Percentiles rank a stretch among this genome's conserved stretches.
phyloP scores from a whole-genome alignment of 2,888 invertebrate species.

The Tillus elongatus region DNA sequence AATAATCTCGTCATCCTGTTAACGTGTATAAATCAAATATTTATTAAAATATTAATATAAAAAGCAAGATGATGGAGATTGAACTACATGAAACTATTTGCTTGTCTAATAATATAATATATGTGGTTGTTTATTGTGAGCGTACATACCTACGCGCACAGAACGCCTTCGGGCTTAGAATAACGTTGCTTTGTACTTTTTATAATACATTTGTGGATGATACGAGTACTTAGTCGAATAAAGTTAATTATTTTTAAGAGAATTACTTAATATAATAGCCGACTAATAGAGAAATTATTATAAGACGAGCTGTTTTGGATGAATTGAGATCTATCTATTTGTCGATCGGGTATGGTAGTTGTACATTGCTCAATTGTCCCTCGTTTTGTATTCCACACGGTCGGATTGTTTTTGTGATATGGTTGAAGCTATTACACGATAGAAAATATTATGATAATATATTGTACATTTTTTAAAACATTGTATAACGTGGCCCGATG shows the following conservation, averaged over 20 bases:
- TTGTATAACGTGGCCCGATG: too few relatives aligned
- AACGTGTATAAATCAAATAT: too few relatives aligned
- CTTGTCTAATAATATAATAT: too few relatives aligned
- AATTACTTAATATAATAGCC: conserved; percentile 12
- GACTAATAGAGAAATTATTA: conserved; percentile 27
- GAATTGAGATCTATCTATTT: conserved; percentile 33
- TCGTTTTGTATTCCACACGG: conserved; percentile 25
- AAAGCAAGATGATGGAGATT: too few relatives aligned
- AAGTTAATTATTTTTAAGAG: conserved; percentile 41
- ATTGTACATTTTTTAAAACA: conserved; percentile 3
- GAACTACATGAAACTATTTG: too few relatives aligned
- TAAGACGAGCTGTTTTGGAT: conserved; percentile 35
- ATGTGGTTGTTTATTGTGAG: too few relatives aligned
- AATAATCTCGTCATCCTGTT: too few relatives aligned
- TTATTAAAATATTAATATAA: too few relatives aligned
- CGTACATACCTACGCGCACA: too few relatives aligned
- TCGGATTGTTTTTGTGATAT: conserved; percentile 38
- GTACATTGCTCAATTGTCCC: conserved; percentile 42
- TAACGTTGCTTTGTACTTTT: conserved; percentile 43
- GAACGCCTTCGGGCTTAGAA: too few relatives aligned
- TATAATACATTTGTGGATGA: conserved; percentile 36
- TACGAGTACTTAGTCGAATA: conserved; percentile 34
- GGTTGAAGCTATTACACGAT: conserved; percentile 13
- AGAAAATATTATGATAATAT: conserved; percentile 8
- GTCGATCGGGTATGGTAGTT: conserved; percentile 21